phyloP scores from a whole-genome alignment of 2,888 invertebrate species.

The Xanthorhoe designata region DNA sequence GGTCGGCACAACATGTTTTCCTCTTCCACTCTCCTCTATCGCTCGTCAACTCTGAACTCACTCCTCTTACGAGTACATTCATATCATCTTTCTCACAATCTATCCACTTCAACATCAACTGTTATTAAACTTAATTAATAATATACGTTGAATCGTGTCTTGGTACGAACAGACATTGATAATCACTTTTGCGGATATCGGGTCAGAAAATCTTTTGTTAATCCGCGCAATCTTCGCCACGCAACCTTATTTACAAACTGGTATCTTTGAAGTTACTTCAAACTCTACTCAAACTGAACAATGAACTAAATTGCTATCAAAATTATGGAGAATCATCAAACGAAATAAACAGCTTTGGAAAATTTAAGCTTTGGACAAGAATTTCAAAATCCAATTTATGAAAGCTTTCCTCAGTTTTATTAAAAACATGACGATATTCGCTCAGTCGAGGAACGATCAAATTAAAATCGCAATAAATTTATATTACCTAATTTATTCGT shows the following conservation, averaged over 20 bases:
- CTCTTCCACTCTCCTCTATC: no score
- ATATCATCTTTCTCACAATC: no score
- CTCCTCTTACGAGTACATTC: no score
- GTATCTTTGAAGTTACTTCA: not conserved
- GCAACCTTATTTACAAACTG: not conserved
- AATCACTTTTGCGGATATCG: not conserved
- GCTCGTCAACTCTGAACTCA: no score
- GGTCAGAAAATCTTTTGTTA: not conserved
- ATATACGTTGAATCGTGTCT: no score
- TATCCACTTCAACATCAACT: no score
- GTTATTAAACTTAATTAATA: no score
- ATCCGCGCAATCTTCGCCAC: not conserved
- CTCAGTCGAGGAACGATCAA: not conserved
- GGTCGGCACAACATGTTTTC: no score
- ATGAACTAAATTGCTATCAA: not conserved
- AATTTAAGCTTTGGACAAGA: slow-evolving; percentile 12
- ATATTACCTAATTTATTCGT: not conserved
- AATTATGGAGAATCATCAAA: not conserved
- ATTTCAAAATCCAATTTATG: slow-evolving; percentile 1
- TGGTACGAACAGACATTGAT: no score
- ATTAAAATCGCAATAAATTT: not conserved
- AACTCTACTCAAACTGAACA: not conserved
- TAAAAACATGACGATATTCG: not conserved
- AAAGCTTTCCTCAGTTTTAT: not conserved
- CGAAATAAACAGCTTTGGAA: not conserved